Conservation (phyloP, 2,113 vertebrate genomes). For the Syngnathoides biaculeatus region DNA sequence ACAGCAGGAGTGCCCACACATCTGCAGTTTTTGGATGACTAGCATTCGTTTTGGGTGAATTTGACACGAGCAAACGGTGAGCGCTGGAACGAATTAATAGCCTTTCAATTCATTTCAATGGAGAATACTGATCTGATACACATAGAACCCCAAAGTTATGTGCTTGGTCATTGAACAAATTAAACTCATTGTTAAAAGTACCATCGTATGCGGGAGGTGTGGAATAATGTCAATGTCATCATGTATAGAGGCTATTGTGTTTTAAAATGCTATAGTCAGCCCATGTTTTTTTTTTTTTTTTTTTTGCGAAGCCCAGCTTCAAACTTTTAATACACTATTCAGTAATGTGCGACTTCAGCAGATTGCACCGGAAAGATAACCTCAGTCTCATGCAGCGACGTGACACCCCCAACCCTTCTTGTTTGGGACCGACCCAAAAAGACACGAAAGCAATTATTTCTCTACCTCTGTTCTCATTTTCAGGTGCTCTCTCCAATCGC, state of each 20-base stretch:
- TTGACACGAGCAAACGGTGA: too few species aligned
- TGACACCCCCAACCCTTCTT: constrained; percentile 21
- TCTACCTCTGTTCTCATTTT: constrained; percentile 54
- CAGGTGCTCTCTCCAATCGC: constrained; percentile 45
- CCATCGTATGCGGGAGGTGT: neutral
- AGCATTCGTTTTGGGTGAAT: too few species aligned
- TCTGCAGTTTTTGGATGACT: too few species aligned
- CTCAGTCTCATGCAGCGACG: constrained; percentile 60
- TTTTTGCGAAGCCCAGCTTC: constrained; percentile 20
- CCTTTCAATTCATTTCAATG: too few species aligned
- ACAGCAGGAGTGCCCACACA: too few species aligned
- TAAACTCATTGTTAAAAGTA: neutral
- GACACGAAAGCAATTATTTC: constrained; percentile 73
- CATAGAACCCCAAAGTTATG: neutral
- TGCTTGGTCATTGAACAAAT: neutral
- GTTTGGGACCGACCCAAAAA: constrained; percentile 59
- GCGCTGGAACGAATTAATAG: too few species aligned
- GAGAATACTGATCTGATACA: too few species aligned
- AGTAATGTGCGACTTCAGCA: constrained; percentile 72
- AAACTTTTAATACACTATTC: constrained; percentile 70
- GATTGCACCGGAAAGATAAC: constrained; percentile 62
- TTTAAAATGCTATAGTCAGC: constrained; percentile 51
- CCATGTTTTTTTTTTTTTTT: constrained; percentile 3
- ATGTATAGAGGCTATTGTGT: constrained; percentile 44
- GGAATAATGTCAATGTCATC: constrained; percentile 41